Percentiles rank a stretch among this genome's conserved stretches.
Evolutionary conservation across 2,797 vertebrate genomes (phyloP).

Genomic region (Emys orbicularis): DNA sequence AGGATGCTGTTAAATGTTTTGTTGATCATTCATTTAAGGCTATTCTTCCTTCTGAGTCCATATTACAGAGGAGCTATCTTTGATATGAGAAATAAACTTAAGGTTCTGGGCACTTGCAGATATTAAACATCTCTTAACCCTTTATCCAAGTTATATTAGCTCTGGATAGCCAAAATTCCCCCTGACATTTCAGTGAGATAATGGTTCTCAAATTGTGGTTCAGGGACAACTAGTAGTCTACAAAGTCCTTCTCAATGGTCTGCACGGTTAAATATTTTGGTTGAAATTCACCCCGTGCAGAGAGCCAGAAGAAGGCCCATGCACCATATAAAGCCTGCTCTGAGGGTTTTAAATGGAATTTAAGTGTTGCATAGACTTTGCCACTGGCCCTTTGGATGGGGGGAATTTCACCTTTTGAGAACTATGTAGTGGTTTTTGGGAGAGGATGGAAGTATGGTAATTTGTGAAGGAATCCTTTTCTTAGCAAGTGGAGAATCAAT

Average conservation of each 20-base stretch:
- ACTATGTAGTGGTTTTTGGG: fast-evolving
- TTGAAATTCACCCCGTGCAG: neutral
- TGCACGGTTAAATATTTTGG: neutral
- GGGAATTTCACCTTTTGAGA: neutral
- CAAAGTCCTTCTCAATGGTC: neutral
- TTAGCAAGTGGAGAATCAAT: neutral
- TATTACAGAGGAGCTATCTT: neutral
- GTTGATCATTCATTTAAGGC: neutral
- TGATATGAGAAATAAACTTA: neutral
- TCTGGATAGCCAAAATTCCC: neutral
- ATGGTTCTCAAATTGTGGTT: fast-evolving
- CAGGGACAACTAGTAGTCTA: neutral
- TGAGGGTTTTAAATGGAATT: neutral
- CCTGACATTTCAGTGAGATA: neutral
- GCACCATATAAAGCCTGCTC: neutral
- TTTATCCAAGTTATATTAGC: neutral
- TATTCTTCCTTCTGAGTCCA: neutral
- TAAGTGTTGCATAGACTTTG: neutral
- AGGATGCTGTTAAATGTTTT: neutral
- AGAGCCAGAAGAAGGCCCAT: neutral
- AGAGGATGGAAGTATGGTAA: neutral
- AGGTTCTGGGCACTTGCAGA: conserved; percentile 3
- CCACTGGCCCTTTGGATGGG: neutral
- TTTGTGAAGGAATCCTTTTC: neutral
- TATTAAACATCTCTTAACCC: neutral